phyloP scores from a whole-genome alignment of 2,888 invertebrate species.

The Muschampia plurimacula region DNA sequence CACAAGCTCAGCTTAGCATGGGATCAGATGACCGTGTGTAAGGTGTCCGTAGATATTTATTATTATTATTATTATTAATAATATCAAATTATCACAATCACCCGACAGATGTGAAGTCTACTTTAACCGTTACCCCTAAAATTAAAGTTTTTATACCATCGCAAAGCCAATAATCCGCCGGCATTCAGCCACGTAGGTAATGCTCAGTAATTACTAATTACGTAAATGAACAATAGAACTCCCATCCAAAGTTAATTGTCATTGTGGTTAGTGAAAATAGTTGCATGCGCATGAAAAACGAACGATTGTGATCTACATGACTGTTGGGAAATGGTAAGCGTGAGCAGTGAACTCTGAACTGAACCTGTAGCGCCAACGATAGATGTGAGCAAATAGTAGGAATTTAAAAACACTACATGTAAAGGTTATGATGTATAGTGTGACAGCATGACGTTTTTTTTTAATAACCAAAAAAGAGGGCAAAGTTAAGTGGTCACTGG shows the following conservation, averaged over 20 bases:
- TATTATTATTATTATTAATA: too few species aligned
- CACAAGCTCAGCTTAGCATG: too few species aligned
- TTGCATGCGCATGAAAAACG: slow-evolving; percentile 25
- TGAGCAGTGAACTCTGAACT: slow-evolving; percentile 16
- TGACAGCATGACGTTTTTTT: not conserved
- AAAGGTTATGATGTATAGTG: too few species aligned
- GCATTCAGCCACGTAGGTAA: not conserved
- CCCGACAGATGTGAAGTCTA: too few species aligned
- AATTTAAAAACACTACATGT: too few species aligned
- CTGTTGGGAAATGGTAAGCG: slow-evolving; percentile 7
- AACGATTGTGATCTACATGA: slow-evolving; percentile 25
- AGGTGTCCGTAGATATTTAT: too few species aligned
- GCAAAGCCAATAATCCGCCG: not conserved
- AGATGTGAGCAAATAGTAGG: too few species aligned
- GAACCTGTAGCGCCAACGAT: too few species aligned
- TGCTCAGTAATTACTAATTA: slow-evolving; percentile 7
- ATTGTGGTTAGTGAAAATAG: slow-evolving; percentile 17
- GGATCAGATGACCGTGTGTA: too few species aligned
- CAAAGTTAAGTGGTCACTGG: too few species aligned
- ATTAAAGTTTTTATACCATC: not conserved
- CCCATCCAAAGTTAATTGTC: slow-evolving; percentile 22
- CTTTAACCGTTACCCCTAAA: not conserved
- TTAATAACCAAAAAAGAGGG: too few species aligned
- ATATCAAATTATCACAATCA: too few species aligned
- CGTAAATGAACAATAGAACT: slow-evolving; percentile 26